Evolutionary conservation across 2,113 vertebrate genomes (phyloP), one percentile per base, ranked within the genome.

Genomic region (Myotis yumanensis): DNA sequence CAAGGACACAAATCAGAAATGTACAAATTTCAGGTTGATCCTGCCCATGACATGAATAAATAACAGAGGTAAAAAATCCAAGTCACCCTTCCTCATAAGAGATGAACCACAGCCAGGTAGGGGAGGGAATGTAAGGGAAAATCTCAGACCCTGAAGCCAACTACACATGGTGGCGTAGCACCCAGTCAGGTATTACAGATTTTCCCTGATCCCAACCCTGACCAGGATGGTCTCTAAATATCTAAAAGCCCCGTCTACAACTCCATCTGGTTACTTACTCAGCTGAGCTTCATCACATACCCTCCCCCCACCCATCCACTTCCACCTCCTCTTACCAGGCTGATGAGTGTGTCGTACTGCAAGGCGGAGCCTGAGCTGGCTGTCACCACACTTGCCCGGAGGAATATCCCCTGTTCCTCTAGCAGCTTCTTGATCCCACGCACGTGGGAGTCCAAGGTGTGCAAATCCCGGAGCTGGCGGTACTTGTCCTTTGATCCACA

Each of bases 401-500:
- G 98, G 98, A 99, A 99, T 93, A 99, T 99, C 59, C 99, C 99
- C 93, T 99, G 99, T 68, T 99, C 99, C 96, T 99, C 99, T 80
- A 99, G 97, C 16, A 99, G 99, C 96, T 99, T 99, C 96, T 99
- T 99, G 98, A 99, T 99, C 64, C 99, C 99, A 1, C 99, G 98
- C 66, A 99, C 98, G 0, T 99, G 99, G 3, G 99, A 99, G 96
- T 99, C 99, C 25, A 99, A 97, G 0, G 99, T 99, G 98, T 99
- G 99, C 75, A 99, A 98, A 97, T 99, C 99, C 14, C 99, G 98
- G 82, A 99, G 99, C 97, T 99, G 99, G 2, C 99, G 99, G 97
- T 99, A 99, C 52, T 99, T 99, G 96, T 99, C 99, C 97, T 99
- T 99, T 1, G 99, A 99, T 46, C 99, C 99, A 5, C 99, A 99